Percentiles rank a stretch among this genome's conserved stretches.
Conservation (phyloP, 2,113 vertebrate genomes). For the Calcarius ornatus region DNA sequence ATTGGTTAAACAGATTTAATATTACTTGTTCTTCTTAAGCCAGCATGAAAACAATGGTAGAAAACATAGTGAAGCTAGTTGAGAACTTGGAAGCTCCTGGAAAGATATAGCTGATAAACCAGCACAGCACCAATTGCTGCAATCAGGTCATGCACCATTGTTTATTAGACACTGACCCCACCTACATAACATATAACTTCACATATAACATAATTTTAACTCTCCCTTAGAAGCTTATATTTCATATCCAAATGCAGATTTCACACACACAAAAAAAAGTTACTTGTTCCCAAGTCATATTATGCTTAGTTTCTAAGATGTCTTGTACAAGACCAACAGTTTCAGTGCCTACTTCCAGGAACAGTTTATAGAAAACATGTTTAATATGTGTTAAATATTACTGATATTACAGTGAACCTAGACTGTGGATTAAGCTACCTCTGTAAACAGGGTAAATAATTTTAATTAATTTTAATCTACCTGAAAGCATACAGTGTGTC, state of each 20-base stretch:
- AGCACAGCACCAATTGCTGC: not conserved
- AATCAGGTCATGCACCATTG: not conserved
- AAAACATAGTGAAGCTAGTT: not conserved
- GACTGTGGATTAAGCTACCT: not conserved
- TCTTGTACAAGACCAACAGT: not conserved
- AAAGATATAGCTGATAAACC: not conserved
- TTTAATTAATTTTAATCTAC: not conserved
- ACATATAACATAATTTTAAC: not conserved
- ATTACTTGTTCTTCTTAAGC: not conserved
- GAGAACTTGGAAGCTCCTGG: not conserved
- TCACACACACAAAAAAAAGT: not conserved
- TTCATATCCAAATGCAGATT: not conserved
- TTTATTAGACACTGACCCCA: not conserved
- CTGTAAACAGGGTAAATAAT: not conserved
- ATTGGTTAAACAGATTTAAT: not conserved
- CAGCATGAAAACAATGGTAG: not conserved
- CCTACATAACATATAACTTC: not conserved
- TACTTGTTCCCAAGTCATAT: not conserved
- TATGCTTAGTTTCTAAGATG: not conserved
- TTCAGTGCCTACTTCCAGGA: not conserved
- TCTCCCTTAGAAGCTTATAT: not conserved
- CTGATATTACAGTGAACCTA: not conserved
- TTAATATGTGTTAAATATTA: not conserved
- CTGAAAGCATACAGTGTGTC: not conserved
- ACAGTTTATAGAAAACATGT: not conserved